phyloP scores from a whole-genome alignment of 2,113 vertebrate species.

The Cranoglanis bouderius region DNA sequence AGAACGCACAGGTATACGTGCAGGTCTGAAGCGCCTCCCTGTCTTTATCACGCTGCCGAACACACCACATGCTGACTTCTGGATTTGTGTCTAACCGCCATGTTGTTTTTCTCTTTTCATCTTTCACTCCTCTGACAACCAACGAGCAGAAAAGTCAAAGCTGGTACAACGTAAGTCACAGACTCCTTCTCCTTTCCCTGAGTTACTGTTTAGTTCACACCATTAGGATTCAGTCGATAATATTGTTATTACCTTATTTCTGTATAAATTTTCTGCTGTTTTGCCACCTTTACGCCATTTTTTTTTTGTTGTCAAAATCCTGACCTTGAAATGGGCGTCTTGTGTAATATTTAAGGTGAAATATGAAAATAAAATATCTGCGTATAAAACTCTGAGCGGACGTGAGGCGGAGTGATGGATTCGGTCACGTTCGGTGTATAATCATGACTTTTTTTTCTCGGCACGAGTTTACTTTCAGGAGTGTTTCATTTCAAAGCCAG shows the following conservation, averaged over 20 bases:
- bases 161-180: slow-evolving; percentile 56
- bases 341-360: too few species aligned
- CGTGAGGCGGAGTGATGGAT: neutral
- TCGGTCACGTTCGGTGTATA: neutral
- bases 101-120: slow-evolving; percentile 20
- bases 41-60: neutral
- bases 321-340: neutral
- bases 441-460: neutral
- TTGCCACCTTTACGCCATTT: neutral
- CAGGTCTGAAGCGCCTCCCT: neutral
- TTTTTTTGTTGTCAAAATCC: neutral
- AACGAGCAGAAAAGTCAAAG: slow-evolving; percentile 54
- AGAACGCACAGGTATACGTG: slow-evolving; percentile 25
- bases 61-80: neutral
- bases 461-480: neutral
- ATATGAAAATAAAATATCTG: neutral
- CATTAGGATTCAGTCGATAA: too few species aligned
- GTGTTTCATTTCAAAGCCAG: neutral
- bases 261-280: too few species aligned
- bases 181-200: neutral
- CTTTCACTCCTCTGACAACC: neutral
- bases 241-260: too few species aligned
- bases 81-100: neutral
- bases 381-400: too few species aligned
- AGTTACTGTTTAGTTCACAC: neutral